Percentiles rank a stretch among this genome's conserved stretches.
These are phyloP conservation scores for Tiaroga cobitis DNA, from an alignment of 2,797 vertebrate genomes.

Conservation along the genomic window DNA sequence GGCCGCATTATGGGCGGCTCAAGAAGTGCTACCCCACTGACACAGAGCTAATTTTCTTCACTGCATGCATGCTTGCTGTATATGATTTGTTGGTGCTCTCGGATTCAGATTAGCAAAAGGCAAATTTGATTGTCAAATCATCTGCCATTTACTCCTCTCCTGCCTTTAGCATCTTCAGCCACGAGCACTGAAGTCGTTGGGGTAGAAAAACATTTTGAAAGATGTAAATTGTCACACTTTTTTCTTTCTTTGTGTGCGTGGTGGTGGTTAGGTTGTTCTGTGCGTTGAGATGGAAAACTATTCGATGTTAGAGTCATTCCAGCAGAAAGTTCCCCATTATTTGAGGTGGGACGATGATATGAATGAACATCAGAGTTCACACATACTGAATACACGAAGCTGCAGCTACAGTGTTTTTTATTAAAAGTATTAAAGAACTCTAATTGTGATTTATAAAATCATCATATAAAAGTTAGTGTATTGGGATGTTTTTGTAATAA, in stretches of 20 bases:
- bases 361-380: constrained; percentile 20
- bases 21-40: constrained; percentile 34
- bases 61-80: constrained; percentile 8
- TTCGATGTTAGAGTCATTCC: constrained; percentile 1
- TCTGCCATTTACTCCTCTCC: constrained; percentile 12
- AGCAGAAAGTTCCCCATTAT: constrained; percentile 39
- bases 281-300: background rate
- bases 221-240: constrained; percentile 37
- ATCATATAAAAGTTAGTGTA: too few species aligned
- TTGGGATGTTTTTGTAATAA: constrained; percentile 16
- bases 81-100: constrained; percentile 28
- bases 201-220: constrained; percentile 44
- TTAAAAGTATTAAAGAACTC: background rate
- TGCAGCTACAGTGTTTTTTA: background rate
- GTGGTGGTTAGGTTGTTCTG: constrained; percentile 20
- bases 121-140: constrained; percentile 44
- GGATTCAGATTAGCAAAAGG: constrained; percentile 31
- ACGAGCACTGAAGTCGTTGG: background rate
- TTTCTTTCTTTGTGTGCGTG: constrained; percentile 11
- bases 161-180: constrained; percentile 22
- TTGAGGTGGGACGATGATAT: constrained; percentile 30
- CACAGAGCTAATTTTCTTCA: constrained; percentile 48
- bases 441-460: background rate
- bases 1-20: constrained; percentile 6
- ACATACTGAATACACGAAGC: background rate